These are phyloP conservation scores for Entomobrya multifasciata DNA, from an alignment of 2,888 invertebrate species.

Conservation along the genomic window DNA sequence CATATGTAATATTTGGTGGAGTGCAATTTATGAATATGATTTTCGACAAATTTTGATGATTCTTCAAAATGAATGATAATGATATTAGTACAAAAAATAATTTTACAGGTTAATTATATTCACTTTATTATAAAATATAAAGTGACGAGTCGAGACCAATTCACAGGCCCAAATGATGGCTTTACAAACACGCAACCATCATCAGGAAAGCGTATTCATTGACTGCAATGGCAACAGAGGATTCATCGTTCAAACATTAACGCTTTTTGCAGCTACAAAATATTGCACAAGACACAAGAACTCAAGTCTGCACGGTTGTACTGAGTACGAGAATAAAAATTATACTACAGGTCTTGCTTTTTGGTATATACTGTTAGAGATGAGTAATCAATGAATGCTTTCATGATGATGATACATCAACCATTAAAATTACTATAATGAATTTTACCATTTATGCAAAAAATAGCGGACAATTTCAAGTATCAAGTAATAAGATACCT, in stretches of 20 bases:
- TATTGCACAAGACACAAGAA: constrained; percentile 62
- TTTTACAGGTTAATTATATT: constrained; percentile 55
- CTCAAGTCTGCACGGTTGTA: constrained; percentile 44
- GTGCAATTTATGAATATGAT: too few species aligned
- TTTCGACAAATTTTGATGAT: too few species aligned
- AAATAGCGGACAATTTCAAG: constrained; percentile 69
- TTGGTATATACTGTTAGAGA: constrained; percentile 28
- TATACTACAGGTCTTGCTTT: constrained; percentile 56
- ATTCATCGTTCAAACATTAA: constrained; percentile 51
- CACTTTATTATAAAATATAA: constrained; percentile 68
- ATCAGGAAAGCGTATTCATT: constrained; percentile 73
- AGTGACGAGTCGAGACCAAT: constrained; percentile 68
- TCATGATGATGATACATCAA: constrained; percentile 70
- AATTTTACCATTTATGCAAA: constrained; percentile 66
- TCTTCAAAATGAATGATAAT: background rate
- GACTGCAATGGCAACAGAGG: constrained; percentile 70
- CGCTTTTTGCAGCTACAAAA: constrained; percentile 55
- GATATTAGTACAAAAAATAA: background rate
- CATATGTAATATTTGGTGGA: too few species aligned
- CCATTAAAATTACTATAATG: constrained; percentile 39
- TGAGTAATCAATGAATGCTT: constrained; percentile 68
- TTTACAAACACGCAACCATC: constrained; percentile 71
- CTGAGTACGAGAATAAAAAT: constrained; percentile 48
- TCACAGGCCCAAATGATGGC: constrained; percentile 69
- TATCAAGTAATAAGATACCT: constrained; percentile 65